A percentile compares a stretch with the other conserved stretches of the same genome.
Evolutionary conservation across 92 coral and sea anemone genomes (phyloP).

Genomic region (Montipora capitata): DNA sequence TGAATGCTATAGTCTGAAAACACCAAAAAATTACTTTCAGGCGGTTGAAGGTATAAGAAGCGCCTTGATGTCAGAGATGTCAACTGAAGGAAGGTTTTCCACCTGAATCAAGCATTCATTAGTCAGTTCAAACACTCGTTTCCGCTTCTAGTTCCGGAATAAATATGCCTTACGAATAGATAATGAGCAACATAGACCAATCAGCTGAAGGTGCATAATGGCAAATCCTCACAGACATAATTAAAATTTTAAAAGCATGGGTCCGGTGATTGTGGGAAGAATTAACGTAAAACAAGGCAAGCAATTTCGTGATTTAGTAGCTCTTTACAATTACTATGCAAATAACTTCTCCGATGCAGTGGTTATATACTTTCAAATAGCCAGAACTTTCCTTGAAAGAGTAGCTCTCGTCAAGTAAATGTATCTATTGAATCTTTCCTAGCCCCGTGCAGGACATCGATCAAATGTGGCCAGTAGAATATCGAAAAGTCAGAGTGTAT

Average conservation of each 20-base stretch:
- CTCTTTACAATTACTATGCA: slow-evolving; percentile 40
- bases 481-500: background rate
- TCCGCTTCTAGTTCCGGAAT: slow-evolving; percentile 98
- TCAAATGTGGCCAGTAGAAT: background rate
- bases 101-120: slow-evolving; percentile 68
- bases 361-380: slow-evolving; percentile 15
- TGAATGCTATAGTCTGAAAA: slow-evolving; percentile 44
- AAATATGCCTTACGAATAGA: slow-evolving; percentile 83
- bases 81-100: slow-evolving; percentile 36
- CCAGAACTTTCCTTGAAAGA: slow-evolving; percentile 12
- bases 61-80: slow-evolving; percentile 30
- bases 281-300: slow-evolving; percentile 50
- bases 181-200: slow-evolving; percentile 79
- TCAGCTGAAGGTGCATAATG: slow-evolving; percentile 58
- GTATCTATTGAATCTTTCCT: no score
- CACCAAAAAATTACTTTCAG: slow-evolving; percentile 32
- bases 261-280: slow-evolving; percentile 58
- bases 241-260: slow-evolving; percentile 80
- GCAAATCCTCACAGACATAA: slow-evolving; percentile 83
- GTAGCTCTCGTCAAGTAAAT: no score
- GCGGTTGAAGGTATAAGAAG: slow-evolving; percentile 24
- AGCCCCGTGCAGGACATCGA: no score
- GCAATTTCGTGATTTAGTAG: slow-evolving; percentile 22
- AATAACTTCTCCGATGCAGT: slow-evolving; percentile 10
- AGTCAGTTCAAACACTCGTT: slow-evolving; percentile 84